These are phyloP conservation scores for Rosalia funebris DNA, from an alignment of 2,888 invertebrate species.

Conservation along the genomic window DNA sequence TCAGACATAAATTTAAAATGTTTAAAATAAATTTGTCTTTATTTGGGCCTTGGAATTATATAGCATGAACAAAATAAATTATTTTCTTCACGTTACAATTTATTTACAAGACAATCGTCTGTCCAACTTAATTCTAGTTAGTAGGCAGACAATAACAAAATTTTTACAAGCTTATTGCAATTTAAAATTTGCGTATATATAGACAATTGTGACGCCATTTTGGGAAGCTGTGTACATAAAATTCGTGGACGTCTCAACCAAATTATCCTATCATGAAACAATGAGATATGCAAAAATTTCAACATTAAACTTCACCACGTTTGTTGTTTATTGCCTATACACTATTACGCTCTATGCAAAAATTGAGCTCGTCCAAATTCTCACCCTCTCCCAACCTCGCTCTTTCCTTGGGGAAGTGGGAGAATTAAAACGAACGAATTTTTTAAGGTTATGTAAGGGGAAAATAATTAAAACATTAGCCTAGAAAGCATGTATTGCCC, in stretches of 20 bases:
- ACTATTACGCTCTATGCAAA: constrained; percentile 42
- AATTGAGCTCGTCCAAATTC: constrained; percentile 34
- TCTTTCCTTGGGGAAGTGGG: constrained; percentile 30
- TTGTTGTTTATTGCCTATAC: constrained; percentile 49
- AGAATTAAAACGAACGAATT: no score
- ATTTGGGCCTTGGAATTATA: no score
- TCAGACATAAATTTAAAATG: no score
- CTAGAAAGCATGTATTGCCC: constrained; percentile 45
- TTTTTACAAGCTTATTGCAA: no score
- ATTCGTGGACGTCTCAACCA: background rate
- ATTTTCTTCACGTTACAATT: background rate
- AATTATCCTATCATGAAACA: constrained; percentile 31
- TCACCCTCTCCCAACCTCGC: background rate
- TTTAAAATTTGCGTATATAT: no score
- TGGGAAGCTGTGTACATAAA: no score
- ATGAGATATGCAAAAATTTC: constrained; percentile 49
- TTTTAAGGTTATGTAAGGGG: no score
- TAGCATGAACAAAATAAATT: background rate
- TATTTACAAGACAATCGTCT: background rate
- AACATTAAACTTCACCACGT: constrained; percentile 45
- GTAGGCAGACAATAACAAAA: no score
- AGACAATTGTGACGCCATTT: no score
- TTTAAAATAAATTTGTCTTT: no score
- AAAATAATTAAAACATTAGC: constrained; percentile 35
- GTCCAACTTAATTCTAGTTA: no score